These are phyloP conservation scores for Tiliacea aurago DNA, from an alignment of 2,888 invertebrate species.

Conservation along the genomic window DNA sequence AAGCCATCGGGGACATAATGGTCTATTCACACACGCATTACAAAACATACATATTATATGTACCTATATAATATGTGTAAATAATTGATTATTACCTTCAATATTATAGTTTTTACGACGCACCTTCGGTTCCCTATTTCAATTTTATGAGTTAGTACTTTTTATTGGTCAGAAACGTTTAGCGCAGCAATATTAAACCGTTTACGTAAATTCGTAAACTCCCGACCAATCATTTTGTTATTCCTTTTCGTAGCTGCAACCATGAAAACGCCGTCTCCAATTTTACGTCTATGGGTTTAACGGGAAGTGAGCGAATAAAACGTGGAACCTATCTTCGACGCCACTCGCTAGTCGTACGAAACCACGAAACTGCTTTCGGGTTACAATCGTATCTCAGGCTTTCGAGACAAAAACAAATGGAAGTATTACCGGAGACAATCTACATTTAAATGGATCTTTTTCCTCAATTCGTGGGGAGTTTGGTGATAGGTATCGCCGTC, in stretches of 20 bases:
- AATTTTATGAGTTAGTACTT: slow-evolving; percentile 62
- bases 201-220: slow-evolving; percentile 62
- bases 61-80: slow-evolving; percentile 31
- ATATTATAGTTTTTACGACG: slow-evolving; percentile 65
- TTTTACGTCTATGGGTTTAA: slow-evolving; percentile 66
- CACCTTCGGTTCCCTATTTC: slow-evolving; percentile 57
- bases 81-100: slow-evolving; percentile 60
- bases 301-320: slow-evolving; percentile 66
- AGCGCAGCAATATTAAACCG: slow-evolving; percentile 55
- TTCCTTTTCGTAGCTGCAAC: slow-evolving; percentile 45
- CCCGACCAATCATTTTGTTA: slow-evolving; percentile 58
- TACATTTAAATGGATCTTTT: slow-evolving; percentile 90
- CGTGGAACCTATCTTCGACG: slow-evolving; percentile 58
- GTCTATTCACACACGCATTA: slow-evolving; percentile 28
- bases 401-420: slow-evolving; percentile 89
- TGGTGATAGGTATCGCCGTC: slow-evolving; percentile 88
- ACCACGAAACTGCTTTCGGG: slow-evolving; percentile 81
- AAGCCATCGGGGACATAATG: slow-evolving; percentile 53
- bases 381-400: slow-evolving; percentile 84
- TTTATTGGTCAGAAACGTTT: slow-evolving; percentile 63
- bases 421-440: slow-evolving; percentile 89
- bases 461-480: slow-evolving; percentile 88
- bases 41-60: slow-evolving; percentile 2
- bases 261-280: slow-evolving; percentile 49
- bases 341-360: slow-evolving; percentile 64